Conservation (phyloP, 2,888 invertebrate genomes). For the Prenolepis imparis region DNA sequence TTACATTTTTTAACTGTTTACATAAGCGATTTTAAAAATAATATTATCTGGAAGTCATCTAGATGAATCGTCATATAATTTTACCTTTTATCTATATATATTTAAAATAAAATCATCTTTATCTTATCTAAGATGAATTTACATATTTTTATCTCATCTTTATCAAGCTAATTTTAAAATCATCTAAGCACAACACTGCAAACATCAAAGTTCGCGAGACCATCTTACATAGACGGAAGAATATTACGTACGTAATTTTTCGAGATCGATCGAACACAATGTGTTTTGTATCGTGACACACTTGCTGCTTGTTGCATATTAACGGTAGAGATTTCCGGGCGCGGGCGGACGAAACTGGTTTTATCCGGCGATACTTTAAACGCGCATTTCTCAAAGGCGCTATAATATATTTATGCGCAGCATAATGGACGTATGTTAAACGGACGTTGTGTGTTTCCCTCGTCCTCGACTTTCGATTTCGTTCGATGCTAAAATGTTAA, state of each 20-base stretch:
- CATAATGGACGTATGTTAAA: slow-evolving; percentile 26
- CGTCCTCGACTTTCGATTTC: slow-evolving; percentile 44
- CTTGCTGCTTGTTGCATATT: slow-evolving; percentile 8
- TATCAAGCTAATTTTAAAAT: too few species aligned
- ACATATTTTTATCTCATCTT: too few species aligned
- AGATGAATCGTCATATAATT: too few species aligned
- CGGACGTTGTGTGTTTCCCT: slow-evolving; percentile 21
- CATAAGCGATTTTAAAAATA: too few species aligned
- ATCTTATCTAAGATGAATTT: too few species aligned
- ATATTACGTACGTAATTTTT: slow-evolving; percentile 4
- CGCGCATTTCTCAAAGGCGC: slow-evolving; percentile 42
- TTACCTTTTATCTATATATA: too few species aligned
- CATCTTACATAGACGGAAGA: background rate
- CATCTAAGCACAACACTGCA: too few species aligned
- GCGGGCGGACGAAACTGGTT: slow-evolving; percentile 43
- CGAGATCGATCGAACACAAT: slow-evolving; percentile 34
- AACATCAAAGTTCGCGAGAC: background rate
- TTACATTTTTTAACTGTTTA: too few species aligned
- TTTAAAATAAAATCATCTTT: too few species aligned
- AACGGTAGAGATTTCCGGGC: slow-evolving; percentile 40
- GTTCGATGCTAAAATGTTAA: slow-evolving; percentile 24
- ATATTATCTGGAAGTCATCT: too few species aligned
- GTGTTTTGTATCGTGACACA: slow-evolving; percentile 36
- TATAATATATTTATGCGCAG: slow-evolving; percentile 29
- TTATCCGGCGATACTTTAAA: slow-evolving; percentile 43